phyloP scores from a whole-genome alignment of 2,797 vertebrate genomes.

The Premnoplex brunnescens region DNA sequence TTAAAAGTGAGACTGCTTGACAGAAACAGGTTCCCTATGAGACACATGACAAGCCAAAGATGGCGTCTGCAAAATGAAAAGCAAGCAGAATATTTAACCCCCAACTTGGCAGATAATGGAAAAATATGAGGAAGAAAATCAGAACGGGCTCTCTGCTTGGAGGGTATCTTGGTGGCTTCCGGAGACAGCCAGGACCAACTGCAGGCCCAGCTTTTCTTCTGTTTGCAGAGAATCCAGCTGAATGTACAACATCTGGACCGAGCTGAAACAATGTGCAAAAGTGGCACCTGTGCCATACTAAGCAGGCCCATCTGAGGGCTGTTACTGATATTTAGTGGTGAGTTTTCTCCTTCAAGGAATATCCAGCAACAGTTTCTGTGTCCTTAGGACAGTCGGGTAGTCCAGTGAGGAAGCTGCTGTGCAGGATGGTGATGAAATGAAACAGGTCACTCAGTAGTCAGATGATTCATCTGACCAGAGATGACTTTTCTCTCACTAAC shows the following conservation, averaged over 20 bases:
- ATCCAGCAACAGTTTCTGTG: background rate
- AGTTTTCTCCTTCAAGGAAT: background rate
- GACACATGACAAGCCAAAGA: background rate
- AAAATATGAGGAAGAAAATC: background rate
- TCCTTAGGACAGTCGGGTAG: background rate
- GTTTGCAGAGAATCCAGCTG: background rate
- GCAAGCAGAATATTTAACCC: background rate
- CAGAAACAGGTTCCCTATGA: background rate
- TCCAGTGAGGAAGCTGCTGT: background rate
- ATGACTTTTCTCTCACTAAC: background rate
- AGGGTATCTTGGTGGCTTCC: background rate
- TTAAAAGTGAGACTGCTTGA: background rate
- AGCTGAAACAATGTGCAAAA: background rate
- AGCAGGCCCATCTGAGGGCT: background rate
- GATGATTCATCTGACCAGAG: background rate
- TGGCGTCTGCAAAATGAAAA: background rate
- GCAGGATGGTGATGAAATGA: background rate
- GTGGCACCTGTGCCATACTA: background rate
- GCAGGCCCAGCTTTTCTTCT: background rate
- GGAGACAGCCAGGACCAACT: background rate
- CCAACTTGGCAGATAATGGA: background rate
- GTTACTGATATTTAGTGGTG: background rate
- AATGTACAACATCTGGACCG: background rate
- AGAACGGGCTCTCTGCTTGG: background rate
- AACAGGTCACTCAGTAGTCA: background rate